phyloP scores from a whole-genome alignment of 2,113 vertebrate genomes.

The Neodontobutis hainanensis region DNA sequence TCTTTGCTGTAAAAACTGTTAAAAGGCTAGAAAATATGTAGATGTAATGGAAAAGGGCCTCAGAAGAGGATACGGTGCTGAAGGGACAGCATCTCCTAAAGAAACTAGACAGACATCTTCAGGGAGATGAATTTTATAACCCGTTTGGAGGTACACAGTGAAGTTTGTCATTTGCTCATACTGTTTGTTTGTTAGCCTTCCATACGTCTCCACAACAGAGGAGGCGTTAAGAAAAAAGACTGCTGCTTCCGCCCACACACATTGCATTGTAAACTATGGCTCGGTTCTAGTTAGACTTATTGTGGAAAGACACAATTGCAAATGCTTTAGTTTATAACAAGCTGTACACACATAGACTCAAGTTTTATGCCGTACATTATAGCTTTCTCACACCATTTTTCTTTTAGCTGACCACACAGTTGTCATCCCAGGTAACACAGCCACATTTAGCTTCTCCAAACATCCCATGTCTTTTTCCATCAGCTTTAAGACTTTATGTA shows the following conservation, averaged over 20 bases:
- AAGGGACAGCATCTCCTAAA: slow-evolving; percentile 29
- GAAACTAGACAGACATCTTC: slow-evolving; percentile 34
- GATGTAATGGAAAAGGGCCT: slow-evolving; percentile 41
- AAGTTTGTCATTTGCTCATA: slow-evolving; percentile 33
- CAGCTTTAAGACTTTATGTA: slow-evolving; percentile 1
- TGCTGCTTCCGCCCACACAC: slow-evolving; percentile 50
- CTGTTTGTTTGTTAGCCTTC: slow-evolving; percentile 17
- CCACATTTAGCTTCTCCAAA: slow-evolving; percentile 4
- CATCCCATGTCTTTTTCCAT: slow-evolving; percentile 38
- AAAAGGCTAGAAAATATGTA: slow-evolving; percentile 46
- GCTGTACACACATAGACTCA: neutral
- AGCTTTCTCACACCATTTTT: too few relatives aligned
- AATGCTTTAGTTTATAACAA: slow-evolving; percentile 29
- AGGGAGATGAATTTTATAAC: slow-evolving; percentile 36
- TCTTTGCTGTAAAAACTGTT: slow-evolving; percentile 50
- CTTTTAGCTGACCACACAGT: slow-evolving; percentile 1
- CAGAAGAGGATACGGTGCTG: slow-evolving; percentile 27
- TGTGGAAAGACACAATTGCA: slow-evolving; percentile 16
- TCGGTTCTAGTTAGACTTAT: slow-evolving; percentile 33
- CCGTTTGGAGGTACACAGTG: slow-evolving; percentile 13
- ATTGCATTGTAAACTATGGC: slow-evolving; percentile 43
- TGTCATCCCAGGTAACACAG: neutral
- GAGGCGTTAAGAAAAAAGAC: slow-evolving; percentile 4
- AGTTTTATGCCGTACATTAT: too few relatives aligned
- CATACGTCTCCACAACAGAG: slow-evolving; percentile 32